Evolutionary conservation across 2,113 vertebrate species (phyloP).

Genomic region (Callipepla californica): DNA sequence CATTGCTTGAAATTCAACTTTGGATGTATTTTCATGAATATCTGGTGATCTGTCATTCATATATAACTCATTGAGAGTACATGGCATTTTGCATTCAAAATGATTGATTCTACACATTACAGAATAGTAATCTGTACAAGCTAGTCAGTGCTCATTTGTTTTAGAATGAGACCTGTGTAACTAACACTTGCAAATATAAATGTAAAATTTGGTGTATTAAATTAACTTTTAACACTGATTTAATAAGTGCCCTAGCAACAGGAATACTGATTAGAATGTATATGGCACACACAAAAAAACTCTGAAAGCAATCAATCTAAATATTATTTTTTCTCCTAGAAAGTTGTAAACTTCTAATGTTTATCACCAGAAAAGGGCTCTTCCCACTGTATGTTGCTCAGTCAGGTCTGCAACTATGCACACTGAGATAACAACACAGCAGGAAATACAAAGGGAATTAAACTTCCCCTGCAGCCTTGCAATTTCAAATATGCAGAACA

Average conservation of each 20-base stretch:
- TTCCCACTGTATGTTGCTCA: background rate
- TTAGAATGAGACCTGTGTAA: background rate
- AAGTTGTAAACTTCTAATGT: background rate
- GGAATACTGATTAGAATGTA: background rate
- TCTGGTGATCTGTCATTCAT: background rate
- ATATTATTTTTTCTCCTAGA: background rate
- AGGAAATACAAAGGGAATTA: constrained; percentile 42
- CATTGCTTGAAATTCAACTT: background rate
- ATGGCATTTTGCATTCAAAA: background rate
- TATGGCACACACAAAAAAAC: background rate
- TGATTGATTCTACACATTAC: background rate
- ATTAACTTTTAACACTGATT: background rate
- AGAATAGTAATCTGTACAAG: background rate
- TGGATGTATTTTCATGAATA: background rate
- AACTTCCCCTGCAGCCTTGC: constrained; percentile 26
- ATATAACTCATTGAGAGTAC: background rate
- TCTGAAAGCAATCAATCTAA: background rate
- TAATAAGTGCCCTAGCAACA: background rate
- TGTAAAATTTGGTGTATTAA: background rate
- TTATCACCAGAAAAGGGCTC: background rate
- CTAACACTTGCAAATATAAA: background rate
- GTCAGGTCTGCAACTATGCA: background rate
- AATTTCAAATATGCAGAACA: constrained; percentile 18
- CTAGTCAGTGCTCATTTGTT: background rate
- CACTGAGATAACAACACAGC: background rate